Evolutionary conservation across 2,797 vertebrate species (phyloP).

Genomic region (Pteropus rufus): DNA sequence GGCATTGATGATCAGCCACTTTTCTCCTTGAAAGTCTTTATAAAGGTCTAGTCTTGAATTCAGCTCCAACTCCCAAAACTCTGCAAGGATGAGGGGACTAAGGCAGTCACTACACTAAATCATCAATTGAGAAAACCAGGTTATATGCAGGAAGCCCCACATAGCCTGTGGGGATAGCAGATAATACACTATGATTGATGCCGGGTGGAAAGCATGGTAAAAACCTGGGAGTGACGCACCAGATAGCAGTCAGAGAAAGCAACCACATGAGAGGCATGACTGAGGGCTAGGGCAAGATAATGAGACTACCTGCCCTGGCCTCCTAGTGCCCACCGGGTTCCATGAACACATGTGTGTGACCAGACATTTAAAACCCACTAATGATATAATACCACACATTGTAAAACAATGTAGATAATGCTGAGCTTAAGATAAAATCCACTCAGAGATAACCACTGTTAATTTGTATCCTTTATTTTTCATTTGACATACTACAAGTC

Average conservation of each 20-base stretch:
- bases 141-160: background rate
- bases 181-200: background rate
- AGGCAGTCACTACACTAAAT: background rate
- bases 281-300: background rate
- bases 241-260: background rate
- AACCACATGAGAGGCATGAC: background rate
- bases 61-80: background rate
- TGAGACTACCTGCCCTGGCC: background rate
- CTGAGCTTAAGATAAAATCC: background rate
- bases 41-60: background rate
- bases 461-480: background rate
- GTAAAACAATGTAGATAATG: background rate
- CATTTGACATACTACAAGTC: background rate
- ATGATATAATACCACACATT: background rate
- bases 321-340: accelerated
- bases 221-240: background rate
- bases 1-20: background rate
- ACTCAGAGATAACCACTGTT: background rate
- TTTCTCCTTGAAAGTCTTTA: background rate
- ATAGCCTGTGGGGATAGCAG: background rate
- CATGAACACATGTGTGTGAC: background rate
- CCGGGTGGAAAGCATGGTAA: background rate
- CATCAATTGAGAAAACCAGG: background rate
- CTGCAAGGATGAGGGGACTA: background rate
- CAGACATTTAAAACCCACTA: background rate